Base-by-base conservation (phyloP, 2,888 invertebrate species). In the Ichneumoninae sp. region DNA sequence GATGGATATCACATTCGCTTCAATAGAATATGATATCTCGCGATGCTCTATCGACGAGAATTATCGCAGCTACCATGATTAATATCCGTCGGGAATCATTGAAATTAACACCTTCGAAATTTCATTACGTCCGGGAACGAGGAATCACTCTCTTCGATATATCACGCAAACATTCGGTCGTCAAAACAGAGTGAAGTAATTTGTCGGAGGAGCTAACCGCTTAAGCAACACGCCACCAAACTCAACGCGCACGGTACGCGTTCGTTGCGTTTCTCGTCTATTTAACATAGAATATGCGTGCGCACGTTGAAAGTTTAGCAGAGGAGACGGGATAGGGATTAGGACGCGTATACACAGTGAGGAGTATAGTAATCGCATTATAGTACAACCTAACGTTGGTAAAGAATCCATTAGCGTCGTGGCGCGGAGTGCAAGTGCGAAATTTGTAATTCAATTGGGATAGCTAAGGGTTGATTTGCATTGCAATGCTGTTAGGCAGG, bases 361-460 rank as follows among this genome's bases (percentile, higher is more conserved):
- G 40, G 8, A 16, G 57, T n/a, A 50, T 47, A 54, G 57, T 52
- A 75, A 33, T 54, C 62, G 62, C 26, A 47, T 26, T 65, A 52
- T 65, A 16, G 50, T 66, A 40, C 33, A 66, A 54, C 40, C 65
- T 54, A 19, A 71, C 36, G 76, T 76, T 66, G 22, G 52, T 74
- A 72, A 80, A 78, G 77, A 77, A 74, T 84, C 84, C 84, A 84
- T 84, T 84, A 84, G 84, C 71, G 65, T 69, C 77, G 80, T 69
- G 13, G 54, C 30, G 68, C 50, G 69, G 54, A 78, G 72, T 84
- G 71, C 76, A 68, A 72, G 76, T 71, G 77, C 74, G 50, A 69
- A 84, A 84, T 84, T 84, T 80, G 74, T 78, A 78, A 84, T 80
- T 84, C 84, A 84, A 84, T 80, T 77, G 47, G 77, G 33, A 77